phyloP scores from a whole-genome alignment of 2,797 vertebrate genomes.

The Anas bahamensis region DNA sequence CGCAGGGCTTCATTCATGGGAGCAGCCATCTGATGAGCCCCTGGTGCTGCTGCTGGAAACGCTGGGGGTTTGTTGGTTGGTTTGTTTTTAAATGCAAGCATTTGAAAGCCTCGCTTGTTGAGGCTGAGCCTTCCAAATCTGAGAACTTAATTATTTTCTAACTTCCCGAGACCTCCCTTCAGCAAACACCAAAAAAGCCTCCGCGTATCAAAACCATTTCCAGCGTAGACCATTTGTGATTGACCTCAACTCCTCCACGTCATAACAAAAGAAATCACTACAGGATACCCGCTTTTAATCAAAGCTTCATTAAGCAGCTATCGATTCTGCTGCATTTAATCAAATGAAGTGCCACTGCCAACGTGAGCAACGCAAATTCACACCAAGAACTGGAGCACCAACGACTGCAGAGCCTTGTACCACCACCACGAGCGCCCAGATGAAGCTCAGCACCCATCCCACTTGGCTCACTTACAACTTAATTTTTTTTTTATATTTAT shows the following conservation, averaged over 20 bases:
- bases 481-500: no score
- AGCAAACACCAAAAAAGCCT: neutral
- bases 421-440: accelerated
- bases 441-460: neutral
- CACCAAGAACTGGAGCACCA: neutral
- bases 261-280: neutral
- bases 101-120: constrained; percentile 59
- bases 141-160: neutral
- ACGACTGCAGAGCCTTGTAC: accelerated
- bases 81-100: neutral
- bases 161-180: neutral
- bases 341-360: neutral
- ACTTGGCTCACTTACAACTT: neutral
- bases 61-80: neutral
- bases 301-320: neutral
- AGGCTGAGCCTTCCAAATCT: neutral
- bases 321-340: neutral
- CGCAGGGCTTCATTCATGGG: constrained; percentile 34
- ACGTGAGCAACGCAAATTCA: neutral
- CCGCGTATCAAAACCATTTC: neutral
- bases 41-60: constrained; percentile 40
- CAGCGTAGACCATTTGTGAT: neutral
- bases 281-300: neutral
- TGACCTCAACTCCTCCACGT: neutral
- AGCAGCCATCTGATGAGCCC: neutral